phyloP scores from a whole-genome alignment of 2,113 vertebrate species.

The Ancistrus triradiatus region DNA sequence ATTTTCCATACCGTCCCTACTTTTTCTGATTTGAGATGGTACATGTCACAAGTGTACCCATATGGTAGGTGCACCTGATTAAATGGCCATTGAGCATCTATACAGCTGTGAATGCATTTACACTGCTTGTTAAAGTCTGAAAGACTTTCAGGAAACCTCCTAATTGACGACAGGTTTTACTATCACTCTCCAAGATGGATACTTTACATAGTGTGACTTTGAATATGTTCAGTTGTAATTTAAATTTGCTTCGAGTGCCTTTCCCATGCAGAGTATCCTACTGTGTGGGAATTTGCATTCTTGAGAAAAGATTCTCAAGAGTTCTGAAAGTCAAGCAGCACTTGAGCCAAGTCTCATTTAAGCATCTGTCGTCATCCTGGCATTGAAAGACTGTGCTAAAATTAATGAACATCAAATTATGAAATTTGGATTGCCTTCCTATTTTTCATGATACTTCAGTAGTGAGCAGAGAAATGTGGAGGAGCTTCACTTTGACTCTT shows the following conservation, averaged over 20 bases:
- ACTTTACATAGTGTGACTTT: not conserved
- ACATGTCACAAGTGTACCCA: too few species aligned
- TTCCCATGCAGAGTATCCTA: not conserved
- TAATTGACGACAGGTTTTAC: too few species aligned
- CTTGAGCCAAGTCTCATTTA: conserved; percentile 31
- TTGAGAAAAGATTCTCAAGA: conserved; percentile 36
- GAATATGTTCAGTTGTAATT: not conserved
- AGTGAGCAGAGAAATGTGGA: conserved; percentile 27
- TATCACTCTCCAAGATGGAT: too few species aligned
- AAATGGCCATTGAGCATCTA: too few species aligned
- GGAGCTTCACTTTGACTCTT: conserved; percentile 21
- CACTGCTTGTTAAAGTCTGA: too few species aligned
- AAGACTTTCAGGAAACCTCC: too few species aligned
- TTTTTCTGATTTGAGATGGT: too few species aligned
- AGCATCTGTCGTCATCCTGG: conserved; percentile 33
- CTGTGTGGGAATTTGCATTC: conserved; percentile 26
- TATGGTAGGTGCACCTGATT: too few species aligned
- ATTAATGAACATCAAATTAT: conserved; percentile 43
- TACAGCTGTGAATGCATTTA: too few species aligned
- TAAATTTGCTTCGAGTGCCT: not conserved
- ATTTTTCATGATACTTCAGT: conserved; percentile 33
- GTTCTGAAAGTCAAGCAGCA: conserved; percentile 25
- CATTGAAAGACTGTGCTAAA: conserved; percentile 29
- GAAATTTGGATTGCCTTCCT: conserved; percentile 27
- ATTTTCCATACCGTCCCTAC: too few species aligned